Evolutionary conservation across 2,797 vertebrate genomes (phyloP), one percentile per base, ranked within the genome.

Genomic region (Dipus sagitta): DNA sequence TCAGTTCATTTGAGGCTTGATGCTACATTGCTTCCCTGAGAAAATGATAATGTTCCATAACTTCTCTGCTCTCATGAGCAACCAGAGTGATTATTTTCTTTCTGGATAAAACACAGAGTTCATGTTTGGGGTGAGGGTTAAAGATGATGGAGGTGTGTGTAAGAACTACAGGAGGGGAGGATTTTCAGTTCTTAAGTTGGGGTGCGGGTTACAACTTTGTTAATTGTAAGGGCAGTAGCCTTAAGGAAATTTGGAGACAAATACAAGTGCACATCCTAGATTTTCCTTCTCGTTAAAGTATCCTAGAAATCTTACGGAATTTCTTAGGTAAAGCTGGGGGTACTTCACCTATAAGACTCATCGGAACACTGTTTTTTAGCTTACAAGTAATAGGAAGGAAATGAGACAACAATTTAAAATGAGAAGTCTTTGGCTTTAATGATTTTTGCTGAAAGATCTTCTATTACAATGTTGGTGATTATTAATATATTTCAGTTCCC

Each of bases 361-460:
- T 74, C 32, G 78, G 58, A 89, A 26, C 34, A 54, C 62, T 80
- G 0, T 92, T 95, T 68, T 92, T 76, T 89, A 71, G 58, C 64
- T 80, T 72, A 96, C 98, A 98, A 98, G 97, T 98, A 98, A 97
- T 96, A 96, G 98, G 98, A 98, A 98, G 98, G 98, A 99, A 99
- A 98, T 98, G 97, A 98, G 78, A 96, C 91, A 92, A 78, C 0
- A 86, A 70, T 90, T 97, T 93, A 64, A 95, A 96, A 72, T 89
- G 83, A 90, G 26, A 71, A 68, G 79, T 80, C 54, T 95, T 89
- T 26, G 34, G 68, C 83, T 90, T 75, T 95, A 60, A 74, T 94
- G 88, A n/a, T 84, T 67, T 93, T 92, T 76, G 76, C 64, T 71
- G 65, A 58, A 38, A 81, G 90, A 76, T 85, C 82, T 38, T 86